Base-by-base conservation (phyloP, 2,888 invertebrate genomes). In the Cataglyphis altisquamis region DNA sequence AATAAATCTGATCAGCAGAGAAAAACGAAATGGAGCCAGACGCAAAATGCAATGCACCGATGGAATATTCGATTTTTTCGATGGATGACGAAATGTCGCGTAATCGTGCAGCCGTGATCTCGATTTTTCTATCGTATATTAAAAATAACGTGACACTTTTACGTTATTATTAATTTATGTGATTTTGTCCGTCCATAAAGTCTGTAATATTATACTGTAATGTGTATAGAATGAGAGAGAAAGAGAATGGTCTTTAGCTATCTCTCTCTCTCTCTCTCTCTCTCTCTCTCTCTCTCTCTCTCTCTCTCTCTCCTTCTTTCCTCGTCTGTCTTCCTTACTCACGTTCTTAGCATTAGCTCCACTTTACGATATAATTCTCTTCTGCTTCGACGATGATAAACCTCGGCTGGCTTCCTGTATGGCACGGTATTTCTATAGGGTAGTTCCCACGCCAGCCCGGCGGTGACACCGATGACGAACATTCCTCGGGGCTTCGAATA, bases 381-480 rank as follows among this genome's bases (percentile, higher is more conserved):
- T 90, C 97, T 95, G 86, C 96, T 97, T 67, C 95, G 95, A 90
- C 97, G 96, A 92, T 97, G 97, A 89, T 94, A 94, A 86, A 96
- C 96, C 86, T 96, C 95, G 29, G 95, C 93, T 9, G 93, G 91
- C 81, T 93, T 92, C 84, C 93, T 88, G 80, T 90, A 89, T 3
- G 95, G 91, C 75, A 95, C 95, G 67, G 95, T 95, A 90, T 95
- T 95, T 83, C 88, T 88, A 89, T 97, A 97, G 0, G 98, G 98
- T 63, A 98, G 93, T 91, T 97, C 97, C 96, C 97, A 98, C 2
- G 98, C 97, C 90, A 98, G 94, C 0, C 97, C 97, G 0, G 97
- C 97, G 0, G 97, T 98, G 70, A 96, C 95, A 0, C 97, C 97
- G 90, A 97, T 95, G 12, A 97, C 96, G 85, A 97, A 96, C 67